Conservation (phyloP, 2,797 vertebrate genomes). For the Enteromius treurensis region DNA sequence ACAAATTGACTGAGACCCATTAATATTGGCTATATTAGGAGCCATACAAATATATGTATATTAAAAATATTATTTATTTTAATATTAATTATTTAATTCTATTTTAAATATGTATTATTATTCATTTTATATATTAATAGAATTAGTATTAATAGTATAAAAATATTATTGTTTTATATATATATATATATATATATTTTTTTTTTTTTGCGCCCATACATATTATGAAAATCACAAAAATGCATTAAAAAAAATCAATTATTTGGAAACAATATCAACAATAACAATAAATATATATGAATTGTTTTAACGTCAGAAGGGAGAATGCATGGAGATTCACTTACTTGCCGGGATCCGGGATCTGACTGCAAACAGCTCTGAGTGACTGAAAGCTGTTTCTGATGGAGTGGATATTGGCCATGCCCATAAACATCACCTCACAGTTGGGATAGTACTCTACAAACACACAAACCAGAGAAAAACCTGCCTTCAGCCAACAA, state of each 20-base stretch:
- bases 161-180: too few species aligned
- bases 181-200: too few species aligned
- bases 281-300: background rate
- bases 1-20: background rate
- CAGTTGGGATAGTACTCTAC: constrained; percentile 98
- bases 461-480: constrained; percentile 48
- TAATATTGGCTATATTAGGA: background rate
- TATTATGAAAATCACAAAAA: too few species aligned
- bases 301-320: too few species aligned
- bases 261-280: too few species aligned
- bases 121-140: background rate
- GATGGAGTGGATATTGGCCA: constrained; percentile 99
- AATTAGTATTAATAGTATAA: too few species aligned
- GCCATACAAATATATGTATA: background rate
- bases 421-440: constrained; percentile 98
- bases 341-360: constrained; percentile 98
- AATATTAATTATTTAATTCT: too few species aligned
- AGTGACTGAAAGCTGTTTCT: constrained; percentile 98
- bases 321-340: constrained; percentile 62
- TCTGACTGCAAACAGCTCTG: constrained; percentile 94
- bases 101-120: too few species aligned
- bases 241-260: too few species aligned
- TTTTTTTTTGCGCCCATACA: too few species aligned
- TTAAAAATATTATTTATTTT: too few species aligned
- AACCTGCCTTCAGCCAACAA: background rate